Conservation (phyloP, 2,113 vertebrate species). For the Carettochelys insculpta region DNA sequence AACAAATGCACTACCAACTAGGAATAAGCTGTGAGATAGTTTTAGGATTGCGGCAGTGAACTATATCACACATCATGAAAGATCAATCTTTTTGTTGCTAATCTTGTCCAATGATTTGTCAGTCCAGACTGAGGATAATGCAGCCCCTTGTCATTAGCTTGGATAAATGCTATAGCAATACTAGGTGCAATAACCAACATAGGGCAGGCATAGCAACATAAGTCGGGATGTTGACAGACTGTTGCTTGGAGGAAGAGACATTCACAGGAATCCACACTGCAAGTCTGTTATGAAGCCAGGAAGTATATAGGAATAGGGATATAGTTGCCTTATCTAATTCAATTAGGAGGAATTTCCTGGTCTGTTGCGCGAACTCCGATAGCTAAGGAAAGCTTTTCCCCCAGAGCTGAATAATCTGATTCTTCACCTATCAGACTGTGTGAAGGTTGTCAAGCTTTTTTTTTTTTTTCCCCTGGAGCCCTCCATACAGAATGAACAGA, state of each 20-base stretch:
- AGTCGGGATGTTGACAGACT: not conserved
- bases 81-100: not conserved
- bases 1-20: not conserved
- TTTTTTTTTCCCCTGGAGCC: not conserved
- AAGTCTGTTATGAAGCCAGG: not conserved
- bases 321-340: not conserved
- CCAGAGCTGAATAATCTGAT: not conserved
- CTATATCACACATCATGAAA: not conserved
- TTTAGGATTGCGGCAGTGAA: not conserved
- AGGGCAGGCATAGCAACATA: accelerated
- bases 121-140: not conserved
- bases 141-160: not conserved
- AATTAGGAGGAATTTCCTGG: not conserved
- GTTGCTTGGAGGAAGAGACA: accelerated
- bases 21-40: not conserved
- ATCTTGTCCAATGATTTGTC: accelerated
- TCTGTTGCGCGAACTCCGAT: not conserved
- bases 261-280: not conserved
- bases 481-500: not conserved
- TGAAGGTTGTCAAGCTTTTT: not conserved
- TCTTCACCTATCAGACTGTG: not conserved
- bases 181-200: not conserved
- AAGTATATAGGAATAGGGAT: accelerated
- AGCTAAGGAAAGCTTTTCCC: not conserved
- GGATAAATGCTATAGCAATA: not conserved